A percentile compares a stretch with the other conserved stretches of the same genome.
phyloP scores from a whole-genome alignment of 2,888 invertebrate genomes.

The Synanthedon myopaeformis region DNA sequence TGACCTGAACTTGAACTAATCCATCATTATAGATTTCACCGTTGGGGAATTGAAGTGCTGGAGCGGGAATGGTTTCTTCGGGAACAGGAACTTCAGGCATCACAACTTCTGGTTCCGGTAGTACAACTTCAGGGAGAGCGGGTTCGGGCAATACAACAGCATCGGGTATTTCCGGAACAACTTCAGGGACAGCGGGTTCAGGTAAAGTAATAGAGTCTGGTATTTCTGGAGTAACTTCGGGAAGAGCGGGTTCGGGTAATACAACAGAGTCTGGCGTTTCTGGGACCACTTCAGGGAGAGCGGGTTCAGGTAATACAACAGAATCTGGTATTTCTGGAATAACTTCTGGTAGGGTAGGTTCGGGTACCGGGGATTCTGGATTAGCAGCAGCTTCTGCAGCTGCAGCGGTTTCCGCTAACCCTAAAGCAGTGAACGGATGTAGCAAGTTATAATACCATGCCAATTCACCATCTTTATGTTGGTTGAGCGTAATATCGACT shows the following conservation, averaged over 20 bases:
- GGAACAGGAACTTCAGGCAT: slow-evolving; percentile 2
- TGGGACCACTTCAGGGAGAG: slow-evolving; percentile 9
- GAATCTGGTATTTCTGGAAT: slow-evolving; percentile 3
- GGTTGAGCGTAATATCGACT: slow-evolving; percentile 32
- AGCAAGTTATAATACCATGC: slow-evolving; percentile 25
- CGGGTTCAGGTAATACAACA: slow-evolving; percentile 2
- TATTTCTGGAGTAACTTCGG: slow-evolving; percentile 9
- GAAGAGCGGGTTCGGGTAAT: slow-evolving; percentile 10
- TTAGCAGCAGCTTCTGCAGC: slow-evolving; percentile 6
- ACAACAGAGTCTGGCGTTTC: slow-evolving; percentile 5
- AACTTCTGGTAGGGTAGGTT: slow-evolving; percentile 5
- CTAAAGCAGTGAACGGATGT: slow-evolving; percentile 34
- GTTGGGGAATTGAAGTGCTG: slow-evolving; percentile 14
- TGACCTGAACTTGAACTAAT: slow-evolving; percentile 32
- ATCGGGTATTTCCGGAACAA: background rate
- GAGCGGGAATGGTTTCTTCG: slow-evolving; percentile 6
- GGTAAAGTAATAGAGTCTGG: slow-evolving; percentile 6
- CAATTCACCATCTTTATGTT: slow-evolving; percentile 26
- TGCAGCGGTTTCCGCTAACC: slow-evolving; percentile 31
- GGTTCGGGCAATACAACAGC: slow-evolving; percentile 5
- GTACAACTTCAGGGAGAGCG: slow-evolving; percentile 2
- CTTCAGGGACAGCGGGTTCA: slow-evolving; percentile 3
- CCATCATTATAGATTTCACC: slow-evolving; percentile 46
- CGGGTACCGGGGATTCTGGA: background rate
- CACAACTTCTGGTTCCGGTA: slow-evolving; percentile 4